phyloP scores from a whole-genome alignment of 2,888 invertebrate species.

The Apotomis betuletana region DNA sequence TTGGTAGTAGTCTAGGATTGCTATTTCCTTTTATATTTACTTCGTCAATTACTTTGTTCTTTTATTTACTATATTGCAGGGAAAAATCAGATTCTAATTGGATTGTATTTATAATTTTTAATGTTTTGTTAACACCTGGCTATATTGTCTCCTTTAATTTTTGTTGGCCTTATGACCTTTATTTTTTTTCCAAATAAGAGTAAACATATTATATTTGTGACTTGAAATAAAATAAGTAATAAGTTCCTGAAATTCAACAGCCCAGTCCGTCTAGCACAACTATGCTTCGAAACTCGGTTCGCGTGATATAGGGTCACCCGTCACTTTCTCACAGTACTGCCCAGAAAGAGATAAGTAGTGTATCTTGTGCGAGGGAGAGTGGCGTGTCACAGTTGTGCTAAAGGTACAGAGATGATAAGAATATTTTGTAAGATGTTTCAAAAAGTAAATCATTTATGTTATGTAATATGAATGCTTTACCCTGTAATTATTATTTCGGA shows the following conservation, averaged over 20 bases:
- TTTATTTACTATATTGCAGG: slow-evolving; percentile 17
- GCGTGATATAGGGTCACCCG: too few species aligned
- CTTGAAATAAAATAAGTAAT: slow-evolving; percentile 24
- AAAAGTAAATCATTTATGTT: slow-evolving; percentile 19
- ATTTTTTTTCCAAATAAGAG: slow-evolving; percentile 20
- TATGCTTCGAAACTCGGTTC: too few species aligned
- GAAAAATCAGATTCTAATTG: slow-evolving; percentile 33
- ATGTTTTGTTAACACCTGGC: slow-evolving; percentile 25
- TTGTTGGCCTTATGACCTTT: slow-evolving; percentile 66
- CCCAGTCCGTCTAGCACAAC: too few species aligned
- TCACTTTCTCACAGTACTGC: too few species aligned
- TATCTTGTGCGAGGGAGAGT: too few species aligned
- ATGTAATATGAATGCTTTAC: slow-evolving; percentile 14
- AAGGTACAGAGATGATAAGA: background rate
- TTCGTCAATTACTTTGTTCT: slow-evolving; percentile 19
- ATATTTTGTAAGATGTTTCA: background rate
- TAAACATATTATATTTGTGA: slow-evolving; percentile 16
- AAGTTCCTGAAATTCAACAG: slow-evolving; percentile 9
- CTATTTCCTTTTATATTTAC: slow-evolving; percentile 27
- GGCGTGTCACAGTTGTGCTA: too few species aligned
- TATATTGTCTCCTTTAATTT: slow-evolving; percentile 52
- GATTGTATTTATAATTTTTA: slow-evolving; percentile 34
- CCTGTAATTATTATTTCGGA: slow-evolving; percentile 29
- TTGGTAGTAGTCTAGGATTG: slow-evolving; percentile 42
- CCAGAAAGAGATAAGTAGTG: too few species aligned